Evolutionary conservation across 2,888 invertebrate species (phyloP).

Genomic region (Drosophila aldrichi): DNA sequence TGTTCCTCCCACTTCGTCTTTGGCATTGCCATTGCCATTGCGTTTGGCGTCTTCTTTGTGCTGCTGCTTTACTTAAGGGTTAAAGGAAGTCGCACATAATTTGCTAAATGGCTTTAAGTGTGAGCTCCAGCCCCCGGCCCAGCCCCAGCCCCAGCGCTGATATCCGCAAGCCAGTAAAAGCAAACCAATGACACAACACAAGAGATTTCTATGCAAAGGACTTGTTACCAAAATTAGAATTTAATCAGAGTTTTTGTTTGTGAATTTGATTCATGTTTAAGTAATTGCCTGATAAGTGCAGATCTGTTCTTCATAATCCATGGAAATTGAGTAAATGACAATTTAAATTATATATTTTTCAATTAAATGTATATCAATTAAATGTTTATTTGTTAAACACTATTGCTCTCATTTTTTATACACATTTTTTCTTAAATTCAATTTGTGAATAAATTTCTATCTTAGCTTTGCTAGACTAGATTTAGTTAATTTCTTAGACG

Average conservation of each 20-base stretch:
- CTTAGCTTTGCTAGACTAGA: no score
- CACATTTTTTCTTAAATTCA: no score
- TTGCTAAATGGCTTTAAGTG: slow-evolving; percentile 75
- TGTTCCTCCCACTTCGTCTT: slow-evolving; percentile 22
- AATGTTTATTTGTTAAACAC: no score
- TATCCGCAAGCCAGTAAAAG: background rate
- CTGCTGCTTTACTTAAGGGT: slow-evolving; percentile 62
- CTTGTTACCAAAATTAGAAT: slow-evolving; percentile 27
- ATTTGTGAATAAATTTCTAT: no score
- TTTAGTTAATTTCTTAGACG: no score
- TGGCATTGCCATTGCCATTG: slow-evolving; percentile 22
- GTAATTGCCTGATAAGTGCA: slow-evolving; percentile 9
- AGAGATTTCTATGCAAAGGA: slow-evolving; percentile 21
- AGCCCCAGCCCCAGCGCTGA: background rate
- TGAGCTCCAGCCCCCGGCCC: no score
- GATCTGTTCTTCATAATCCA: background rate
- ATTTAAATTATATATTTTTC: background rate
- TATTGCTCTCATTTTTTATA: no score
- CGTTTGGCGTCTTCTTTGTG: slow-evolving; percentile 31
- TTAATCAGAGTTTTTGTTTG: background rate
- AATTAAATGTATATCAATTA: no score
- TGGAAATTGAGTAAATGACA: background rate
- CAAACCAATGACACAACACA: slow-evolving; percentile 36
- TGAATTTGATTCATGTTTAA: slow-evolving; percentile 5
- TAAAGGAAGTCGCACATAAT: slow-evolving; percentile 68